phyloP scores from a whole-genome alignment of 2,113 vertebrate species.

The Rhodinocichla rosea region DNA sequence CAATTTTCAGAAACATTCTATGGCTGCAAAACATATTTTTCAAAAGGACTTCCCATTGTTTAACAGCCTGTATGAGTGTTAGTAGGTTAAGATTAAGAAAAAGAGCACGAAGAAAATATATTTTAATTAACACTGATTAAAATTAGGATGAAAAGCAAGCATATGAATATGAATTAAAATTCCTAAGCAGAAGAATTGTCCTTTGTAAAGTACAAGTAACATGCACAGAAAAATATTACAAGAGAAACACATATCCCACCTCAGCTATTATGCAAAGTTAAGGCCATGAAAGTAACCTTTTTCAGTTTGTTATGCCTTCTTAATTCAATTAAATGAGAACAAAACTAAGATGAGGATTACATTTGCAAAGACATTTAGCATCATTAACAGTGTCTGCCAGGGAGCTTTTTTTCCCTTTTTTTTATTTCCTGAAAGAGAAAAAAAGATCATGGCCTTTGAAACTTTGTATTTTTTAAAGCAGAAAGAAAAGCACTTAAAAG shows the following conservation, averaged over 20 bases:
- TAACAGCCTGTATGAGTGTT: not conserved
- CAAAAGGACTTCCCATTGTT: not conserved
- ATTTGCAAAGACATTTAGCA: conserved; percentile 35
- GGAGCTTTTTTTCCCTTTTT: not conserved
- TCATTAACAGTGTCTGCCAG: not conserved
- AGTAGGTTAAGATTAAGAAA: conserved; percentile 23
- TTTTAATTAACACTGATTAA: conserved; percentile 62
- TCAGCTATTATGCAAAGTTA: not conserved
- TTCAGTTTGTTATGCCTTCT: conserved; percentile 13
- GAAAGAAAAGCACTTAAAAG: not conserved
- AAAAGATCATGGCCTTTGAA: not conserved
- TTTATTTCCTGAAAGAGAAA: not conserved
- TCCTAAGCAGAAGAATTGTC: not conserved
- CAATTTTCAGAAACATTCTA: not conserved
- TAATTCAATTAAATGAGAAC: conserved; percentile 52
- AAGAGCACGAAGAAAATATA: not conserved
- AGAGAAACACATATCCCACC: conserved; percentile 6
- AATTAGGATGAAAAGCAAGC: not conserved
- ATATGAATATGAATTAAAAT: conserved; percentile 28
- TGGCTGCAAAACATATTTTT: not conserved
- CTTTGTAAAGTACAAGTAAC: not conserved
- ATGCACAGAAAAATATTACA: not conserved
- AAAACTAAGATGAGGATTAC: conserved; percentile 28
- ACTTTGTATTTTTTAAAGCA: not conserved
- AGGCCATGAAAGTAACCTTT: conserved; percentile 31